A percentile compares a stretch with the other conserved stretches of the same genome.
Evolutionary conservation across 2,797 vertebrate species (phyloP).

Genomic region (Cossypha heuglini): DNA sequence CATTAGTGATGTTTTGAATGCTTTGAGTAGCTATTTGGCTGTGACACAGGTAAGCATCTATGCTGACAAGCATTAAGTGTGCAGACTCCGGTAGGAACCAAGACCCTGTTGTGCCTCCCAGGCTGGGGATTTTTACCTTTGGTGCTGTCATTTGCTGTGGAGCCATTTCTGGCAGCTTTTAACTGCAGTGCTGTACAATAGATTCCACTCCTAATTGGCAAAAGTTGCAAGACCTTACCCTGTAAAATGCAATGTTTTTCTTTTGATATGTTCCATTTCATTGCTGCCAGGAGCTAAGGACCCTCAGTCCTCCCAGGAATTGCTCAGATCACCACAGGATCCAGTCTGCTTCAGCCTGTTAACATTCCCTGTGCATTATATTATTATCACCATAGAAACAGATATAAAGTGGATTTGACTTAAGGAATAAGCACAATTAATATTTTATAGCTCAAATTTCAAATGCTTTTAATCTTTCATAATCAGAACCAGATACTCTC

Average conservation of each 20-base stretch:
- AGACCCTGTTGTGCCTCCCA: not conserved
- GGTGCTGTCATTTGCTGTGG: not conserved
- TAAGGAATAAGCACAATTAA: conserved; percentile 26
- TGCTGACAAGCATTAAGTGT: not conserved
- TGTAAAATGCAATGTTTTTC: not conserved
- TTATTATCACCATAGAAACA: conserved; percentile 31
- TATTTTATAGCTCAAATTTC: conserved; percentile 9
- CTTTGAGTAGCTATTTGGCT: not conserved
- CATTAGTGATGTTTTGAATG: not conserved
- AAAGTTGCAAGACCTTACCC: not conserved
- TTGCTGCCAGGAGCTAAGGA: not conserved
- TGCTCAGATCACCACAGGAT: not conserved
- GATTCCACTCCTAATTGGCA: not conserved
- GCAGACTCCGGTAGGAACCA: not conserved
- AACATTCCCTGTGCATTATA: not conserved
- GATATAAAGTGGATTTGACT: not conserved
- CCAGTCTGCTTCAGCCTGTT: not conserved
- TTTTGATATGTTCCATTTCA: not conserved
- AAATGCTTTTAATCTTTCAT: conserved; percentile 32
- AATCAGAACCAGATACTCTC: not conserved
- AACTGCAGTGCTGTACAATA: not conserved
- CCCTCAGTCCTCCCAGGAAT: not conserved
- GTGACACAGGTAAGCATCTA: not conserved
- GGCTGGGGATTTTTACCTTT: not conserved
- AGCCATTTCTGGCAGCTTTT: not conserved